Evolutionary conservation across 2,797 vertebrate species (phyloP).

Genomic region (Florisuga fusca): DNA sequence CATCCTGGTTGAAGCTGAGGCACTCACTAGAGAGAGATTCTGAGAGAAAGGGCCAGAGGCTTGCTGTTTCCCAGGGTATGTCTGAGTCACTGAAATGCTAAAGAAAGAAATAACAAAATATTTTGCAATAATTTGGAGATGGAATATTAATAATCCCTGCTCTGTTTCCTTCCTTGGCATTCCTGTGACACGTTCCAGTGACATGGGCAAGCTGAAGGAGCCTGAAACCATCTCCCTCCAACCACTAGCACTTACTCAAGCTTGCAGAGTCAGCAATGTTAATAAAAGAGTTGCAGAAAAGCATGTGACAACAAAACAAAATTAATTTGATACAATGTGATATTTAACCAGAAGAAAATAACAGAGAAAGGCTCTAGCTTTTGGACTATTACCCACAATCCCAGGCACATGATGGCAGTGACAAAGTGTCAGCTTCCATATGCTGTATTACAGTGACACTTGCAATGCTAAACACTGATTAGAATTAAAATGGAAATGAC

Average conservation of each 20-base stretch:
- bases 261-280: conserved; percentile 1
- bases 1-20: neutral
- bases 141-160: neutral
- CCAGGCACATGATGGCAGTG: conserved; percentile 32
- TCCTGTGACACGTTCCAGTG: neutral
- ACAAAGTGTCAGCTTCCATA: conserved; percentile 63
- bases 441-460: conserved; percentile 61
- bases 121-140: neutral
- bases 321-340: conserved; percentile 47
- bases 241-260: neutral
- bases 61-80: neutral
- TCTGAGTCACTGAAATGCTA: conserved; percentile 1
- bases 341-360: conserved; percentile 54
- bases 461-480: conserved; percentile 49
- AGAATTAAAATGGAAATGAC: conserved; percentile 72
- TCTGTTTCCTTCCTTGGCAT: neutral
- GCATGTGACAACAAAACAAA: conserved; percentile 49
- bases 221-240: neutral
- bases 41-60: neutral
- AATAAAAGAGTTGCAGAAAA: conserved; percentile 4
- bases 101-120: neutral
- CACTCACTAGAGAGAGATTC: neutral
- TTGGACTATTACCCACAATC: conserved; percentile 36
- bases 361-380: neutral
- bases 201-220: neutral